These are phyloP conservation scores for Pantherophis vulpinus DNA, from an alignment of 2,797 vertebrate species.

Conservation along the genomic window DNA sequence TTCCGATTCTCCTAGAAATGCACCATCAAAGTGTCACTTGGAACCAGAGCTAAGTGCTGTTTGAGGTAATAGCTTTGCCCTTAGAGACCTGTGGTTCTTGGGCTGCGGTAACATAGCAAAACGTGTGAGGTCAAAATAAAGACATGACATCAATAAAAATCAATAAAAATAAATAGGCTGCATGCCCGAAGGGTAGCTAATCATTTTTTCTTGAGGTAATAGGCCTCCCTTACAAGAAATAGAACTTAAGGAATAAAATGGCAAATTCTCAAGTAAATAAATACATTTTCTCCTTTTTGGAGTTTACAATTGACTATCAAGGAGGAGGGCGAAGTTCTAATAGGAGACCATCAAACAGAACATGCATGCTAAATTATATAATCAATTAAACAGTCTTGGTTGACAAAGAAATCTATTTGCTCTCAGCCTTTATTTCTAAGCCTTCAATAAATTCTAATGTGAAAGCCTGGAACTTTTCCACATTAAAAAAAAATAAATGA, in stretches of 20 bases:
- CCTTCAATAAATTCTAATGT: constrained; percentile 19
- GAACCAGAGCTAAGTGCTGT: neutral
- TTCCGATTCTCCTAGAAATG: neutral
- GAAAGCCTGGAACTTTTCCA: neutral
- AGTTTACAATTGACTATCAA: constrained; percentile 49
- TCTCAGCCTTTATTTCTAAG: constrained; percentile 46
- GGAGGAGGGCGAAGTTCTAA: constrained; percentile 47
- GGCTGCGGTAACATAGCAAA: neutral
- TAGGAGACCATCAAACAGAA: constrained; percentile 52
- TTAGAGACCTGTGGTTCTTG: constrained; percentile 6
- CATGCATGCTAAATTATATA: constrained; percentile 56
- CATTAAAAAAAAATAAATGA: neutral
- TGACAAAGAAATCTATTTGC: constrained; percentile 53
- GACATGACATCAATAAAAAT: constrained; percentile 12
- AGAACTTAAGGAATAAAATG: constrained; percentile 58
- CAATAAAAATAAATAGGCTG: neutral
- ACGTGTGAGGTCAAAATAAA: neutral
- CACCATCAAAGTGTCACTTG: neutral
- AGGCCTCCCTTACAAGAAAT: constrained; percentile 59
- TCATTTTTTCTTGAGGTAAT: constrained; percentile 48
- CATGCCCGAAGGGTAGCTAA: constrained; percentile 32
- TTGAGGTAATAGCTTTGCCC: neutral
- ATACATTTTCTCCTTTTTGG: constrained; percentile 46
- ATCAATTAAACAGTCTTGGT: constrained; percentile 59
- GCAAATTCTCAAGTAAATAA: constrained; percentile 59